Conservation (phyloP, 2,113 vertebrate genomes). For the Pseudopodoces humilis region DNA sequence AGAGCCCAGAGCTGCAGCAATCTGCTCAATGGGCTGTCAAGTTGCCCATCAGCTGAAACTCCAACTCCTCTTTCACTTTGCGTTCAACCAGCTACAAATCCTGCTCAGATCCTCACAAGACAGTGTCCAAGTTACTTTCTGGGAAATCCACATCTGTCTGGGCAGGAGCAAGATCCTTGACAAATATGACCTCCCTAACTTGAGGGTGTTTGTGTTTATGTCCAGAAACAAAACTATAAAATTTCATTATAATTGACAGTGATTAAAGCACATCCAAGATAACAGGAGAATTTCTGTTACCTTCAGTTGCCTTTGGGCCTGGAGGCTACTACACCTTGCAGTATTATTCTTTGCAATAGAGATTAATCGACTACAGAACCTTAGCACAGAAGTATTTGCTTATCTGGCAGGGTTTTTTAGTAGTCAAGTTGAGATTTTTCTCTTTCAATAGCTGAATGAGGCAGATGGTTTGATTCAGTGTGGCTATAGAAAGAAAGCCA, state of each 20-base stretch:
- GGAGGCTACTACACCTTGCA: not conserved
- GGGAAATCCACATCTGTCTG: not conserved
- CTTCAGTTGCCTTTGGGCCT: not conserved
- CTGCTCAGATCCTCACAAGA: not conserved
- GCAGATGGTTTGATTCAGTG: not conserved
- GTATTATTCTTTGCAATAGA: not conserved
- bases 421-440: not conserved
- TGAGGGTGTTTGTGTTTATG: not conserved
- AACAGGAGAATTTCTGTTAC: not conserved
- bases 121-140: not conserved
- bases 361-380: not conserved
- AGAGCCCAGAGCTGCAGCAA: conserved; percentile 1
- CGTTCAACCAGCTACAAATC: not conserved
- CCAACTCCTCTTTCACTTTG: not conserved
- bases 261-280: not conserved
- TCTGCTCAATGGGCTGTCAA: not conserved
- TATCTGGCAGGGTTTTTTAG: not conserved
- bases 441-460: not conserved
- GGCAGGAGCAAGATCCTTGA: not conserved
- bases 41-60: not conserved
- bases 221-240: not conserved
- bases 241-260: not conserved
- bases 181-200: not conserved
- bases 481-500: not conserved
- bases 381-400: not conserved